A percentile compares a stretch with the other conserved stretches of the same genome.
Conservation (phyloP, 2,797 vertebrate species). For the Bovichtus diacanthus region DNA sequence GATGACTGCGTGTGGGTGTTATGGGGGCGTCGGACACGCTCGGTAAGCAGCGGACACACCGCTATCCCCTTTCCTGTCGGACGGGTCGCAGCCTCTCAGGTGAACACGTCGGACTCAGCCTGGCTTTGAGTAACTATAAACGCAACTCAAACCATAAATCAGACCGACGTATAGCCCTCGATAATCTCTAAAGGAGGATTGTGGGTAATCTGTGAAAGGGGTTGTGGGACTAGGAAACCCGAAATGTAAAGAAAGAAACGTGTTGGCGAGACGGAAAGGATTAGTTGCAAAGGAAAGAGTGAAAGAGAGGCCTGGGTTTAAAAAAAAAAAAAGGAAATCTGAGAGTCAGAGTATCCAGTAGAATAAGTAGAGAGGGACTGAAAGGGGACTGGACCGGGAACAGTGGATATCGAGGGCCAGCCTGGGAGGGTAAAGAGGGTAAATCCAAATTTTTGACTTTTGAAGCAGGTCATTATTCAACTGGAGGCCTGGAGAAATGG, state of each 20-base stretch:
- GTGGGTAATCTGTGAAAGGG: slow-evolving; percentile 4
- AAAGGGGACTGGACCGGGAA: slow-evolving; percentile 35
- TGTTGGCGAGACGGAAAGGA: slow-evolving; percentile 30
- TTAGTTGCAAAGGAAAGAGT: slow-evolving; percentile 29
- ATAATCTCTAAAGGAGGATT: not conserved
- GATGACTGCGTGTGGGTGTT: slow-evolving; percentile 39
- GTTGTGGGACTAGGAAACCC: not conserved
- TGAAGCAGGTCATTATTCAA: slow-evolving; percentile 37
- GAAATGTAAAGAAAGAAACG: slow-evolving; percentile 10
- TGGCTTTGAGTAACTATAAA: slow-evolving; percentile 66
- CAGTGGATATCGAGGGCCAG: slow-evolving; percentile 15
- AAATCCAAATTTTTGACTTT: slow-evolving; percentile 41
- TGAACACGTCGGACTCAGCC: slow-evolving; percentile 51
- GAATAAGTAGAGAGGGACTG: slow-evolving; percentile 37
- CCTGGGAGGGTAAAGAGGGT: not conserved
- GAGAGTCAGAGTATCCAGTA: slow-evolving; percentile 10
- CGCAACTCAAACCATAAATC: slow-evolving; percentile 33
- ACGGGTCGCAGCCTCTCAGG: slow-evolving; percentile 69
- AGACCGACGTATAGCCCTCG: slow-evolving; percentile 11
- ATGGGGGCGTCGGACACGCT: slow-evolving; percentile 51
- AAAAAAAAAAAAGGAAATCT: slow-evolving; percentile 54
- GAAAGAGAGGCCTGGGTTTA: slow-evolving; percentile 13
- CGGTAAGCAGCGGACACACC: slow-evolving; percentile 44
- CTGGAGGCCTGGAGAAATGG: slow-evolving; percentile 27
- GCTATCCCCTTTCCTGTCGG: slow-evolving; percentile 62